phyloP scores from a whole-genome alignment of 23 tunicate species.

The Botrylloides violaceus region DNA sequence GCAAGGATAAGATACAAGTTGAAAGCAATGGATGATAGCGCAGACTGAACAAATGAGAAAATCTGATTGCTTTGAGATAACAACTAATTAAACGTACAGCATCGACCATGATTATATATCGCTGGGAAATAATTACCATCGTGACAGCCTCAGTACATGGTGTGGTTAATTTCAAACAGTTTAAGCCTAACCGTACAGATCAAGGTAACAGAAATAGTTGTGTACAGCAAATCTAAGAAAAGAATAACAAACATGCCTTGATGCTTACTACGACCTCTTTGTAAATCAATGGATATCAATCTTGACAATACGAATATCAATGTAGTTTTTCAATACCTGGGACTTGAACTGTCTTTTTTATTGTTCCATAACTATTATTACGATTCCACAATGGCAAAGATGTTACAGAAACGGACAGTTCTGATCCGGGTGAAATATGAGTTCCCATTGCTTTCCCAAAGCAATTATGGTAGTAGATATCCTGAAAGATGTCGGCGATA shows the following conservation, averaged over 20 bases:
- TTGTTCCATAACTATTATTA: background rate
- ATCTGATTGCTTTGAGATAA: too few species aligned
- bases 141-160: background rate
- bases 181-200: too few species aligned
- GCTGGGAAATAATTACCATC: background rate
- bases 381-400: background rate
- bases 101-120: background rate
- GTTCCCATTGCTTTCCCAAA: slow-evolving; percentile 1
- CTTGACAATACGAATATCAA: too few species aligned
- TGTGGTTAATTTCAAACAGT: too few species aligned
- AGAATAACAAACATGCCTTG: too few species aligned
- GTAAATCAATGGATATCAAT: too few species aligned
- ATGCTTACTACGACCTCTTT: too few species aligned
- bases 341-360: background rate
- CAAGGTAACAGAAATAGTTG: too few species aligned
- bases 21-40: too few species aligned
- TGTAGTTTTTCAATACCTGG: too few species aligned
- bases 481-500: background rate
- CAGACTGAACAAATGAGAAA: too few species aligned
- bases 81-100: background rate
- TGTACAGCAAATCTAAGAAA: too few species aligned
- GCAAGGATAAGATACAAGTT: background rate
- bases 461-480: slow-evolving; percentile 14
- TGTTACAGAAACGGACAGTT: background rate
- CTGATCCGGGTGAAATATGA: background rate